Conservation (phyloP, 2,888 invertebrate genomes). For the Ariolimax columbianus region DNA sequence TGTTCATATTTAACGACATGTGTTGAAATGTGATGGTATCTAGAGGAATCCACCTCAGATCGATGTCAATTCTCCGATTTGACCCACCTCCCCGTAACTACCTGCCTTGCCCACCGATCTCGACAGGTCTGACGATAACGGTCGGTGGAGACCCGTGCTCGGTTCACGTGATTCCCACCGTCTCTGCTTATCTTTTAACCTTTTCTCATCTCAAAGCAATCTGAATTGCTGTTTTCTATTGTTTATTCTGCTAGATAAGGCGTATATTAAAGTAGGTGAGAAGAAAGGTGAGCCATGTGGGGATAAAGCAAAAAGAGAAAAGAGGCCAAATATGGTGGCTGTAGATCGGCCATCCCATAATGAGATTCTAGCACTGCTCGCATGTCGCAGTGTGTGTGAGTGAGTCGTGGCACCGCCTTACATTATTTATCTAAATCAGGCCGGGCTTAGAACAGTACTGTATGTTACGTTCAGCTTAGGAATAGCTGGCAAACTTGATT, state of each 20-base stretch:
- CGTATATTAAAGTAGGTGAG: constrained; percentile 42
- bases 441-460: no score
- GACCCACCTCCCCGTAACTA: constrained; percentile 28
- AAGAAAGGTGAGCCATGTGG: constrained; percentile 36
- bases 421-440: constrained; percentile 47
- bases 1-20: not conserved
- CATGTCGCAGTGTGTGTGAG: constrained; percentile 32
- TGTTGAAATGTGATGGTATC: not conserved
- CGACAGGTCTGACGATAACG: constrained; percentile 40
- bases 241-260: constrained; percentile 2
- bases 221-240: constrained; percentile 25
- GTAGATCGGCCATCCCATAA: constrained; percentile 44
- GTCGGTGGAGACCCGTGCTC: not conserved
- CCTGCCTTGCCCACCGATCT: constrained; percentile 45
- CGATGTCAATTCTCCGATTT: no score
- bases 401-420: constrained; percentile 40
- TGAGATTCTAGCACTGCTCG: constrained; percentile 36
- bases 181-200: not conserved
- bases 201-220: not conserved
- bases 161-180: not conserved
- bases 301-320: not conserved
- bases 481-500: not conserved
- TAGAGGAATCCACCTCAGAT: not conserved
- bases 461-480: not conserved
- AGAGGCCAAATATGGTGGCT: constrained; percentile 48